Evolutionary conservation across 2,113 vertebrate genomes (phyloP).

Genomic region (Rhinogobius similis): DNA sequence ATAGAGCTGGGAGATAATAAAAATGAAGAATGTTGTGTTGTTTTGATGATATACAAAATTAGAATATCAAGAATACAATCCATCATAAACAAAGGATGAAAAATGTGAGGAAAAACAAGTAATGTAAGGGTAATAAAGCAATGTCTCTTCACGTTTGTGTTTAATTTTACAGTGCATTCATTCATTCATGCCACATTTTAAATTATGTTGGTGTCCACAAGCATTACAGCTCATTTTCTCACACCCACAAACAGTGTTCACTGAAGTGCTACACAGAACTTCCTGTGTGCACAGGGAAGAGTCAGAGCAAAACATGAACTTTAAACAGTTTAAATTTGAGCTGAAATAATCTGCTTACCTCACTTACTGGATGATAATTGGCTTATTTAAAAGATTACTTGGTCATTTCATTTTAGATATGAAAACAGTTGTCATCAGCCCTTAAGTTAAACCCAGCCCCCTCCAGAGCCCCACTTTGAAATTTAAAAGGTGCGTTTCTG

Average conservation of each 20-base stretch:
- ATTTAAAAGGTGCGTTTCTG: neutral
- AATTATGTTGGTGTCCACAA: neutral
- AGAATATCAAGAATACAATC: too few relatives aligned
- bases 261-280: neutral
- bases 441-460: too few relatives aligned
- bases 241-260: neutral
- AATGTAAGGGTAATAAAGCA: too few relatives aligned
- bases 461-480: neutral
- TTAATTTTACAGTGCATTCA: neutral
- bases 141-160: neutral
- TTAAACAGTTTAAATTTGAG: neutral
- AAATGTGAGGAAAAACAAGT: neutral
- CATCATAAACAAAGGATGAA: too few relatives aligned
- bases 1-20: too few relatives aligned
- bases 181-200: neutral
- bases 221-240: too few relatives aligned
- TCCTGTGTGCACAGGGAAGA: conserved; percentile 8
- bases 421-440: too few relatives aligned
- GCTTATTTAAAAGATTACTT: neutral
- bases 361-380: neutral
- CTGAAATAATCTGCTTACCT: neutral
- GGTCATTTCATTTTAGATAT: neutral
- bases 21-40: too few relatives aligned
- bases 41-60: too few relatives aligned
- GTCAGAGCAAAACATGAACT: neutral